Evolutionary conservation across 2,888 invertebrate species (phyloP), one percentile per base, ranked within the genome.

Genomic region (Agrochola circellaris): DNA sequence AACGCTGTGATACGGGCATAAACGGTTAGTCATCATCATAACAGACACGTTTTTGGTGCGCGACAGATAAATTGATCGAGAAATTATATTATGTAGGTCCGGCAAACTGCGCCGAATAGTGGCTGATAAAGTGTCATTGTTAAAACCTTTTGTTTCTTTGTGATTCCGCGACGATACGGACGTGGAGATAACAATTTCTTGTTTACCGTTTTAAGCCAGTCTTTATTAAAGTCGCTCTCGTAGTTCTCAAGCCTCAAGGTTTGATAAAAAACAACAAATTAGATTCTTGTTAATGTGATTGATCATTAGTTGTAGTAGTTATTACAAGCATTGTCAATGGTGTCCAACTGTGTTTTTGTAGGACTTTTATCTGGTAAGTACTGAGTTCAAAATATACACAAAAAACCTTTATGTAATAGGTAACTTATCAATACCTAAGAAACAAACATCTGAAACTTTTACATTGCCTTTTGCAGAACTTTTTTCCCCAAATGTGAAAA

Each of bases 21-120:
- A 91, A 92, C 93, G 93, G 95, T 96, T 96, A 96, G 96, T 96
- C 96, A 96, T 95, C 95, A 92, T 88, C 90, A 91, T 87, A 91
- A 92, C 91, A 95, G 93, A 94, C 93, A 93, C 93, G 93, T 94
- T 94, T 87, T 91, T 91, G 89, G 90, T 89, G 90, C 90, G 88
- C 84, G 89, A 83, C 91, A 87, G 93, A 93, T 92, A 92, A 91
- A 90, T 91, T 91, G 88, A 88, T 92, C 86, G 86, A 89, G 88
- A 91, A 92, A 90, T 87, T 86, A 77, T 81, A 87, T 87, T 90
- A 91, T 89, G 86, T 91, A 87, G 91, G 90, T 91, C 90, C 91
- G 85, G 86, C 86, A 87, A 92, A 92, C 86, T 92, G 91, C 93
- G 93, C 89, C 89, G 91, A 93, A 92, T 91, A 86, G 88, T 91